A percentile compares a stretch with the other conserved stretches of the same genome.
Conservation (phyloP, 2,888 invertebrate species). For the Drosophila paranaensis region DNA sequence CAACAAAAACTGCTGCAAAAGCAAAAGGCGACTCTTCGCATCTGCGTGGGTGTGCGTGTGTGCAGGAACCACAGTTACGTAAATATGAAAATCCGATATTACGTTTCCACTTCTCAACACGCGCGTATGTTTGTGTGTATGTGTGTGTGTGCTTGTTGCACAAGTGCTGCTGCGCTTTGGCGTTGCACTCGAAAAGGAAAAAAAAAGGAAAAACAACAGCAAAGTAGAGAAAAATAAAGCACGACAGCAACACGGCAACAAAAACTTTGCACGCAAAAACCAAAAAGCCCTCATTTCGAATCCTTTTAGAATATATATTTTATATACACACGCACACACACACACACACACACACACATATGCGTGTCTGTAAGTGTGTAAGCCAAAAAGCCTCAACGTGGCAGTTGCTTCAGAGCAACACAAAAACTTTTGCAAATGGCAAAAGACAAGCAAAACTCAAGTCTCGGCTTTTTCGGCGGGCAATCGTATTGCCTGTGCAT, state of each 20-base stretch:
- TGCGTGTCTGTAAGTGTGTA: slow-evolving; percentile 5
- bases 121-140: slow-evolving; percentile 20
- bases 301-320: slow-evolving; percentile 66
- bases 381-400: slow-evolving; percentile 35
- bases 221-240: slow-evolving; percentile 29
- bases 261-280: slow-evolving; percentile 67
- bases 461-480: slow-evolving; percentile 51
- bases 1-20: slow-evolving; percentile 63
- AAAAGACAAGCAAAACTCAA: slow-evolving; percentile 66
- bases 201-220: slow-evolving; percentile 11
- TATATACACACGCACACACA: slow-evolving; percentile 7
- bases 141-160: slow-evolving; percentile 59
- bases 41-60: slow-evolving; percentile 28
- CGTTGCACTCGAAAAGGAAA: slow-evolving; percentile 59
- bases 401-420: slow-evolving; percentile 32
- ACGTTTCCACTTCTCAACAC: slow-evolving; percentile 66
- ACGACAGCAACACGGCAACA: slow-evolving; percentile 47
- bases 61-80: slow-evolving; percentile 70
- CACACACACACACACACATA: slow-evolving; percentile 1
- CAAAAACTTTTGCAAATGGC: slow-evolving; percentile 71
- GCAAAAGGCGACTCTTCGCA: slow-evolving; percentile 55
- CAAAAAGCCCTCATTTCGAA: slow-evolving; percentile 58
- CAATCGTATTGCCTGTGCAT: slow-evolving; percentile 13
- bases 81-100: slow-evolving; percentile 79
- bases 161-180: slow-evolving; percentile 73